Evolutionary conservation across 2,113 vertebrate genomes (phyloP).

Genomic region (Cephalopholis sonnerati): DNA sequence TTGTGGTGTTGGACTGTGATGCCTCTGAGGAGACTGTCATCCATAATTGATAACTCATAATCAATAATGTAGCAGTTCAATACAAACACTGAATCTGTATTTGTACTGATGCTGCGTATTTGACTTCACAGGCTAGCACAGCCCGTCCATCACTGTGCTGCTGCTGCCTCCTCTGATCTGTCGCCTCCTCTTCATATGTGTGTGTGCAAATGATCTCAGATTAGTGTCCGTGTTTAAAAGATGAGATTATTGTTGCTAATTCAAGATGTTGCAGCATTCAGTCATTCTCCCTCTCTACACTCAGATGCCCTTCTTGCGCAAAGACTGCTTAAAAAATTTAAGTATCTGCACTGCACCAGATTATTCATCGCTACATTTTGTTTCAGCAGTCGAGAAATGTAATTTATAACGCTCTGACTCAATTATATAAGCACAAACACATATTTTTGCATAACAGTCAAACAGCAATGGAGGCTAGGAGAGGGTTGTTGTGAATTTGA

Average conservation of each 20-base stretch:
- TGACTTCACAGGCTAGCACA: constrained; percentile 58
- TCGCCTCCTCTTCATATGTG: constrained; percentile 26
- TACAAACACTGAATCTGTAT: constrained; percentile 77
- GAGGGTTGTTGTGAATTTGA: constrained; percentile 38
- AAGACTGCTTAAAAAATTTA: constrained; percentile 80
- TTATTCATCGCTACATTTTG: constrained; percentile 73
- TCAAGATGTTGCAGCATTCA: constrained; percentile 72
- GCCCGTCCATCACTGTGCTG: constrained; percentile 54
- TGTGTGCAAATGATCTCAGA: constrained; percentile 58
- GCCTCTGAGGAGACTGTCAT: constrained; percentile 69
- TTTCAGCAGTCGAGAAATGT: constrained; percentile 72
- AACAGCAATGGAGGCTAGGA: constrained; percentile 38
- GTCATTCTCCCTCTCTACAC: constrained; percentile 59
- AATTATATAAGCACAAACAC: constrained; percentile 74
- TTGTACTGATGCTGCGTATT: constrained; percentile 67
- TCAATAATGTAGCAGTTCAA: constrained; percentile 82
- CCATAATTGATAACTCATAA: constrained; percentile 76
- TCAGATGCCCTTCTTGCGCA: constrained; percentile 71
- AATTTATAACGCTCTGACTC: constrained; percentile 71
- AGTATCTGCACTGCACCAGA: constrained; percentile 84
- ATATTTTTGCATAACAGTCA: constrained; percentile 67
- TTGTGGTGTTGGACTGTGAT: constrained; percentile 67
- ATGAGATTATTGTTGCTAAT: constrained; percentile 77
- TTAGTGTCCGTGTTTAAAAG: constrained; percentile 59
- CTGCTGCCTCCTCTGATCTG: constrained; percentile 62